Evolutionary conservation across 2,888 invertebrate species (phyloP).

Genomic region (Xestia rhomboidea): DNA sequence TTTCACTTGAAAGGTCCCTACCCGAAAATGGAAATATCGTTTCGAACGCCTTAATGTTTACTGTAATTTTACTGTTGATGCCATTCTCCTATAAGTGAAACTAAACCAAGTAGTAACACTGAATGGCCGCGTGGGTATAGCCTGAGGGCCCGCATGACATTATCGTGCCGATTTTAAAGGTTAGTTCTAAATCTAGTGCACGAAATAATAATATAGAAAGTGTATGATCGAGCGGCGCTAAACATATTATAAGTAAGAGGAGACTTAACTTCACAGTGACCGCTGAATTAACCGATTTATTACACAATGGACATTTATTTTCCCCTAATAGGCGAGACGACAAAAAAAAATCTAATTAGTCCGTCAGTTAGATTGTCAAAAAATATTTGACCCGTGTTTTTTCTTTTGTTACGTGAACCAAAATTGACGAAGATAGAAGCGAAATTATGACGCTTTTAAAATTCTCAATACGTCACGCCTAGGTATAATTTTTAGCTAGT

Average conservation of each 20-base stretch:
- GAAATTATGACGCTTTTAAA: no score
- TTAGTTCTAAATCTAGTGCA: conserved; percentile 9
- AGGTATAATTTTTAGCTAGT: no score
- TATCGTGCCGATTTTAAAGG: conserved; percentile 20
- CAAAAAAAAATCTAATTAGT: no score
- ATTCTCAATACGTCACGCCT: no score
- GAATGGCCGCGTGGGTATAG: neutral
- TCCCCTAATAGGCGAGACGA: no score
- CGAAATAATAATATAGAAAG: conserved; percentile 1
- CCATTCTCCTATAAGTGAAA: neutral
- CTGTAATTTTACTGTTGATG: conserved; percentile 1
- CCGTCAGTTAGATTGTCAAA: no score
- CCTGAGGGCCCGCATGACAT: conserved; percentile 15
- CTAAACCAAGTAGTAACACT: neutral
- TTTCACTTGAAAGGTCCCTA: neutral
- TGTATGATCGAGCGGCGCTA: neutral
- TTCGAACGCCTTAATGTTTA: neutral
- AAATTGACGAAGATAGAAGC: no score
- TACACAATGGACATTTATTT: no score
- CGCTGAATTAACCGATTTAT: no score
- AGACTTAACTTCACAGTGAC: neutral
- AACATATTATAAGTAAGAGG: neutral
- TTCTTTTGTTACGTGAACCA: no score
- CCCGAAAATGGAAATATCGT: neutral
- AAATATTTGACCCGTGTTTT: no score